A percentile compares a stretch with the other conserved stretches of the same genome.
phyloP scores from a whole-genome alignment of 2,888 invertebrate genomes.

The Hyposoter dolosus region DNA sequence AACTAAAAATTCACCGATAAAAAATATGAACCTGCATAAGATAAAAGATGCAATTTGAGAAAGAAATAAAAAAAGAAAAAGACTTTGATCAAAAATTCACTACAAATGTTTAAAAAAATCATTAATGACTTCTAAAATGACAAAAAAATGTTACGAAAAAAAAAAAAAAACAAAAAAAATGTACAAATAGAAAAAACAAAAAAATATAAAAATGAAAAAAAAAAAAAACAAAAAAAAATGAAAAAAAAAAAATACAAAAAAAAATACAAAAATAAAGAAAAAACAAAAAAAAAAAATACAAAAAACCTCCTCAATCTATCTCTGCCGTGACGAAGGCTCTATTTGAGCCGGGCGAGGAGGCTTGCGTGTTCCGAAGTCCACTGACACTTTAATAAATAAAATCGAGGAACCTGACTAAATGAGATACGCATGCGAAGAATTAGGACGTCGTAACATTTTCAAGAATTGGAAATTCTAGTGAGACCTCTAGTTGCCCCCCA shows the following conservation, averaged over 20 bases:
- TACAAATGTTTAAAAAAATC: no score
- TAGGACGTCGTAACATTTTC: neutral
- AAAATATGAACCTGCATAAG: neutral
- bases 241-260: no score
- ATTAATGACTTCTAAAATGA: no score
- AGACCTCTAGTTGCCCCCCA: neutral
- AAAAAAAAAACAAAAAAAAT: neutral
- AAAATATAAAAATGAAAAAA: no score
- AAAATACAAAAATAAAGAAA: neutral
- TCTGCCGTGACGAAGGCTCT: slow-evolving; percentile 16
- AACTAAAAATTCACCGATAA: neutral
- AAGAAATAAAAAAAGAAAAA: no score
- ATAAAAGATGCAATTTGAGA: no score
- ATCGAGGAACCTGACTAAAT: slow-evolving; percentile 11
- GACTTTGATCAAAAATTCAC: no score
- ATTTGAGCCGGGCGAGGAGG: slow-evolving; percentile 20
- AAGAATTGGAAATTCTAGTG: neutral
- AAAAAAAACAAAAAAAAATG: neutral
- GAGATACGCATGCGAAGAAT: neutral
- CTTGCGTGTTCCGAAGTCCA: slow-evolving; percentile 16
- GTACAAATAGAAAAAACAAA: no score
- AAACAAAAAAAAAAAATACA: neutral
- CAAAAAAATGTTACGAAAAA: neutral
- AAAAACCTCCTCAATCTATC: slow-evolving; percentile 4
- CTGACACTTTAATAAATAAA: neutral